Evolutionary conservation across 2,888 invertebrate genomes (phyloP), one percentile per base, ranked within the genome.

Genomic region (Apotomis turbidana): DNA sequence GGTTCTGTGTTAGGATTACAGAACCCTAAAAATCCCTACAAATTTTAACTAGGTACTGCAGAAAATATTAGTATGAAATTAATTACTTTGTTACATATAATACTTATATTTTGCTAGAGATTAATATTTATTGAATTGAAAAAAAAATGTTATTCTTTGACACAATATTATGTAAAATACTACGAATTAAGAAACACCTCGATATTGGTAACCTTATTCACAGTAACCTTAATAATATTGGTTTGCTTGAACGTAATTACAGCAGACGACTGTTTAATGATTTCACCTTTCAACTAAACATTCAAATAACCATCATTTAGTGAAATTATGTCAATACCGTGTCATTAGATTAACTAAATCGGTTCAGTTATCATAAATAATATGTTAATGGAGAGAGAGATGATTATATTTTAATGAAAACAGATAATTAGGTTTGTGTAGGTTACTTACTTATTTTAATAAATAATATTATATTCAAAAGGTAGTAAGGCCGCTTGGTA

Each of bases 311-410:
- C 12, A 66, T 66, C n/a, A 46, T n/a, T 46, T 66, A 66, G 27
- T 12, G 12, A 66, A 57, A 55, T 46, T 44, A 64, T 55, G 55
- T 64, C 55, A 66, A 66, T 55, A 66, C 44, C 46, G 12, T 27
- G 27, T 38, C 55, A 66, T 66, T 66, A 55, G 55, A 46, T 66
- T 55, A 66, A 55, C 9, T 46, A 13, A 66, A 66, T 66, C 55
- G 55, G 44, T 66, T 57, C 55, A 46, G 66, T 46, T 5, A 64
- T 55, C 64, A 27, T 64, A 52, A 64, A 64, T 46, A n/a, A 57
- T 13, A 46, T 15, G 27, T 55, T 64, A 27, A 66, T 46, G 15
- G 12, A 46, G n/a, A 6, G 27, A 27, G 27, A 15, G 5, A 12
- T 44, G 46, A 9, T 66, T 66, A 57, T 27, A 46, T 62, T 41